phyloP scores from a whole-genome alignment of 2,888 invertebrate genomes.

The Cosmopolites sordidus region DNA sequence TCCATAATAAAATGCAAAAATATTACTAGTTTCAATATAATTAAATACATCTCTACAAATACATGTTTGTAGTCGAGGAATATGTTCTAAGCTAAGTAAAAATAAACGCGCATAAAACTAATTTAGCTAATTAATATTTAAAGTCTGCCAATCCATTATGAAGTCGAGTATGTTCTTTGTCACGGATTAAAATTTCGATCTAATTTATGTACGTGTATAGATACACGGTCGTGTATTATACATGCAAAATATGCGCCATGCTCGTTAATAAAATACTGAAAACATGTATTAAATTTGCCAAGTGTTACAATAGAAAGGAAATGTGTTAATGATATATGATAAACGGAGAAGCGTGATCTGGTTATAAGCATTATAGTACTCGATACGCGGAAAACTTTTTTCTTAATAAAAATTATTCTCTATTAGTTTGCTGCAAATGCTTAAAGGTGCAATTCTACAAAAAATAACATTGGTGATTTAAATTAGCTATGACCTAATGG shows the following conservation, averaged over 20 bases:
- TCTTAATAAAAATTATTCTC: background rate
- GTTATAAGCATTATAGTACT: slow-evolving; percentile 5
- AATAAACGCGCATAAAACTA: too few species aligned
- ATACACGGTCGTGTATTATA: background rate
- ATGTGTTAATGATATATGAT: slow-evolving; percentile 38
- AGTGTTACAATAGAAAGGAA: slow-evolving; percentile 36
- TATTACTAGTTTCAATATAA: too few species aligned
- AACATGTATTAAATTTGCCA: slow-evolving; percentile 14
- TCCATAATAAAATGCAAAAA: too few species aligned
- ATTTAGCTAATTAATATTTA: too few species aligned
- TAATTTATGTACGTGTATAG: background rate
- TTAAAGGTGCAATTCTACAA: background rate
- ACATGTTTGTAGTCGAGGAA: too few species aligned
- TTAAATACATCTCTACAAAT: too few species aligned
- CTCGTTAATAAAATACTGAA: slow-evolving; percentile 18
- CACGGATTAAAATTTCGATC: background rate
- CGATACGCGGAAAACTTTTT: background rate
- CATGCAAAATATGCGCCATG: background rate
- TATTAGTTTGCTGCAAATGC: background rate
- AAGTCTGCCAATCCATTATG: too few species aligned
- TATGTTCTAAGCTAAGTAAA: too few species aligned
- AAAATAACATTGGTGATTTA: background rate
- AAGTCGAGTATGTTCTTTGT: background rate
- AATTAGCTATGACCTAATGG: background rate
- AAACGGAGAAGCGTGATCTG: slow-evolving; percentile 38